Base-by-base conservation (phyloP, 2,888 invertebrate species). In the Polia nebulosa region DNA sequence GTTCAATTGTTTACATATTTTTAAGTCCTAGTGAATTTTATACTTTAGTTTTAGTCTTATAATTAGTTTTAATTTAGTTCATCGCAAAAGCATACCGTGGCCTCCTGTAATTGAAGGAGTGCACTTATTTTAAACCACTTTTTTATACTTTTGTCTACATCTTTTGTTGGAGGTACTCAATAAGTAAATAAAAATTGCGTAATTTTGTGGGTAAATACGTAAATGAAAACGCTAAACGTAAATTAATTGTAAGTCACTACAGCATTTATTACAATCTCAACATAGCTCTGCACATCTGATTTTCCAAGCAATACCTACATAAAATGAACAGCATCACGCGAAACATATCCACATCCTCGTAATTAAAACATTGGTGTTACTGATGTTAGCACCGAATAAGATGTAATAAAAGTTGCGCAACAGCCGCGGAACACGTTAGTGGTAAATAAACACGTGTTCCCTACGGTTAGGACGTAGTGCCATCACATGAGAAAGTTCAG, bases 391-490 rank as follows among this genome's bases (percentile, higher is more conserved):
- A 72, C 85, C 77, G 80, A 79, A 85, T 82, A 73, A 84, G 72
- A 81, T 77, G 85, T 85, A 88, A 89, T 90, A 90, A 90, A 90
- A 88, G 86, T 88, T 86, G 85, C 82, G 85, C 87, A 89, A 87
- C 78, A 78, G 79, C 78, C 62, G 72, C 61, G 66, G 71, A 78
- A 57, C 76, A 77, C 77, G 78, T 82, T 82, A 78, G 72, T 85
- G 84, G 81, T 83, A 80, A 83, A 88, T 85, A 87, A 90, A 92
- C 92, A 92, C 89, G 87, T 93, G 93, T 89, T 89, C 76, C 71
- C 66, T 56, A 80, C 79, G 84, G 87, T 88, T 85, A 87, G 88
- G 80, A 39, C 44, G 52, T 15, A n/a, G n/a, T 20, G 44, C 27
- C 52, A 66, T 22, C n/a, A 13, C 8, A 15, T 49, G 49, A 44